Percentiles rank a stretch among this genome's conserved stretches.
Evolutionary conservation across 35 echinoderm and acorn worm genomes (phyloP).

Genomic region (Heliocidaris tuberculata): DNA sequence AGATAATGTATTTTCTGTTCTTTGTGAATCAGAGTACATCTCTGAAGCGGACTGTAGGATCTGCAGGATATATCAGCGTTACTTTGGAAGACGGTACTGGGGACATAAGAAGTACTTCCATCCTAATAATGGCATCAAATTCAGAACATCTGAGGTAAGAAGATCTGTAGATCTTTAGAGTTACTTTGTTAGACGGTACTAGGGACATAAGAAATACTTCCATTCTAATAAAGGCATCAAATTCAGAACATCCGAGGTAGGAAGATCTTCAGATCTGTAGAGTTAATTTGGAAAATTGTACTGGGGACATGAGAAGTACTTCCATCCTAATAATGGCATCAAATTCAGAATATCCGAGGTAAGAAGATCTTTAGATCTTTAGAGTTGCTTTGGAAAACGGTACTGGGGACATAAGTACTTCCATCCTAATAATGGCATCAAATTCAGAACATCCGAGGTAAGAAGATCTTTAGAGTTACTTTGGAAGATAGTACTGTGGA

Average conservation of each 20-base stretch:
- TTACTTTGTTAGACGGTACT: too few relatives aligned
- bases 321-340: constrained; percentile 75
- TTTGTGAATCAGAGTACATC: constrained; percentile 61
- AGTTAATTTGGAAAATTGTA: too few relatives aligned
- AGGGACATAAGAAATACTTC: constrained; percentile 66
- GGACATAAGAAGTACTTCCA: constrained; percentile 96
- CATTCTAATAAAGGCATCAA: constrained; percentile 67
- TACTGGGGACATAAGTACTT: constrained; percentile 99
- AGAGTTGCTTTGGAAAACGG: constrained; percentile 74
- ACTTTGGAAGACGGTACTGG: constrained; percentile 92
- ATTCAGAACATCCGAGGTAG: constrained; percentile 14
- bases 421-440: constrained; percentile 74
- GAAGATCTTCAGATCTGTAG: too few relatives aligned
- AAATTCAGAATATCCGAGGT: constrained; percentile 29
- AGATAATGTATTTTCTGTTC: too few relatives aligned
- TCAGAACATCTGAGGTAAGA: constrained; percentile 47
- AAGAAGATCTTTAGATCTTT: too few relatives aligned
- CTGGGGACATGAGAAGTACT: constrained; percentile 97
- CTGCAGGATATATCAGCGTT: constrained; percentile 81
- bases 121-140: constrained; percentile 64
- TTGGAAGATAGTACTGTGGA: too few relatives aligned
- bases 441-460: constrained; percentile 44
- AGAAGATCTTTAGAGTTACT: too few relatives aligned
- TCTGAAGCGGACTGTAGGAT: constrained; percentile 87
- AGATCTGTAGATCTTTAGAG: too few relatives aligned